Percentiles rank a stretch among this genome's conserved stretches.
Evolutionary conservation across 2,888 invertebrate genomes (phyloP).

Genomic region (Cyclophora albipunctata): DNA sequence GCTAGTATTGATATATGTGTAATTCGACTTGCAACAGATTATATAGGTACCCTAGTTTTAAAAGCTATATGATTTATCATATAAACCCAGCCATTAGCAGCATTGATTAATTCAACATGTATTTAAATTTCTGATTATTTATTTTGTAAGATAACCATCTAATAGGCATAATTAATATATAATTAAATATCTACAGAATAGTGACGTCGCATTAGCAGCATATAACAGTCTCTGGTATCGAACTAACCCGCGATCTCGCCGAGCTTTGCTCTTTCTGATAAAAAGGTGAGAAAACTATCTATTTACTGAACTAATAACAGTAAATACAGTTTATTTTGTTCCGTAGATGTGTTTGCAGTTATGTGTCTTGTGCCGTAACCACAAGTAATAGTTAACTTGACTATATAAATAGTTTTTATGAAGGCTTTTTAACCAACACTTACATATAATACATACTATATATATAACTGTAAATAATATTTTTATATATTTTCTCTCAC

Average conservation of each 20-base stretch:
- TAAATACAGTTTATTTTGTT: not conserved
- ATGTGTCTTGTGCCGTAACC: not conserved
- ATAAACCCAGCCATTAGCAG: not conserved
- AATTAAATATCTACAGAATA: constrained; percentile 37
- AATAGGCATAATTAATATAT: not conserved
- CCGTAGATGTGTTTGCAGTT: not conserved
- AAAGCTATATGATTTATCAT: not conserved
- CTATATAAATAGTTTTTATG: not conserved
- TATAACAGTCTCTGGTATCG: constrained; percentile 62
- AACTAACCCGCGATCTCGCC: constrained; percentile 50
- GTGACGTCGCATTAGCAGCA: constrained; percentile 49
- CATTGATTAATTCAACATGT: not conserved
- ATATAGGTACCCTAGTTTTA: not conserved
- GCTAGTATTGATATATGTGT: not conserved
- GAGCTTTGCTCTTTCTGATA: constrained; percentile 53
- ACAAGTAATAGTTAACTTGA: not conserved
- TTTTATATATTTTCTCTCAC: too few species aligned
- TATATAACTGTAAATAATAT: not conserved
- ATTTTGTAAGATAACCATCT: not conserved
- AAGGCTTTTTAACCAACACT: not conserved
- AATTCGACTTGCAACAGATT: not conserved
- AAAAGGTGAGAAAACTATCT: constrained; percentile 34
- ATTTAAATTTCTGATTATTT: not conserved
- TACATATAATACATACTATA: not conserved
- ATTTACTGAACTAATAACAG: too few species aligned